Evolutionary conservation across 2,797 vertebrate species (phyloP).

Genomic region (Notolepis coatsorum): DNA sequence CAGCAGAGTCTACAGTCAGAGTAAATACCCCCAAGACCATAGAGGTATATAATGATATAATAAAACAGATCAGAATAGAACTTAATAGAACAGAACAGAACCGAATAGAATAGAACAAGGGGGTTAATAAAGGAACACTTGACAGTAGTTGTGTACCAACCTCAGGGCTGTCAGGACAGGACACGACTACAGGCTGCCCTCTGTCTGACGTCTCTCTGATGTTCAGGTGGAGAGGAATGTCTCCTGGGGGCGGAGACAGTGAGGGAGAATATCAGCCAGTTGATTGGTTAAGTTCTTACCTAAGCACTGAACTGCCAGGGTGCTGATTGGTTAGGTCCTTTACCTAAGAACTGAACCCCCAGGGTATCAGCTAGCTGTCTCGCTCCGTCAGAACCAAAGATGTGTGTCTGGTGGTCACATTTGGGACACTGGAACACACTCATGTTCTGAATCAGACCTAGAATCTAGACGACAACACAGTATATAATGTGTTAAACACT

Average conservation of each 20-base stretch:
- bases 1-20: too few species aligned
- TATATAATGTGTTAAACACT: neutral
- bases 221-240: conserved; percentile 91
- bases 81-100: rapidly evolving
- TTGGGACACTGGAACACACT: conserved; percentile 97
- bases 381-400: conserved; percentile 93
- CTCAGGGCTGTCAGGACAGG: conserved; percentile 89
- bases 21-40: too few species aligned
- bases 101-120: too few species aligned
- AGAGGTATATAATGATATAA: too few species aligned
- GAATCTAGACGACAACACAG: conserved; percentile 78
- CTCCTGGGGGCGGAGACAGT: conserved; percentile 77
- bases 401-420: conserved; percentile 92
- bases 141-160: too few species aligned
- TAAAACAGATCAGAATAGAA: neutral
- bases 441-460: conserved; percentile 98
- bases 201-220: conserved; percentile 93
- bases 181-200: conserved; percentile 92
- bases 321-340: neutral
- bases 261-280: neutral
- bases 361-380: conserved; percentile 85
- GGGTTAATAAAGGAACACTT: neutral
- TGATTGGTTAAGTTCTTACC: neutral
- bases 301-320: neutral
- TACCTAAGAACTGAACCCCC: conserved; percentile 88